phyloP scores from a whole-genome alignment of 2,113 vertebrate species.

The Silurus asotus region DNA sequence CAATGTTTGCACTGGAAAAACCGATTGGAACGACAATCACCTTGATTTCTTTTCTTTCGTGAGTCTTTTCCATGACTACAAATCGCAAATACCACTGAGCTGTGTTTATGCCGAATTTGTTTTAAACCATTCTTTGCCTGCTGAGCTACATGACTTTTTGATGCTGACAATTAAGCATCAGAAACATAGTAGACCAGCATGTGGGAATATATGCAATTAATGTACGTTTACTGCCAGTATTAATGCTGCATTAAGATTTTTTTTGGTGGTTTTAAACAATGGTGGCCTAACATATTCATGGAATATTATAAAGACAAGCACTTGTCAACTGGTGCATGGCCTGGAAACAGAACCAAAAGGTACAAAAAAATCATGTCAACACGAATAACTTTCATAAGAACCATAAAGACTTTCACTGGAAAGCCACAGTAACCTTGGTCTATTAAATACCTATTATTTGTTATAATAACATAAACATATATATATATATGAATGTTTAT shows the following conservation, averaged over 20 bases:
- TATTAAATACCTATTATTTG: no score
- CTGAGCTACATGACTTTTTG: neutral
- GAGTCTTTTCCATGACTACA: neutral
- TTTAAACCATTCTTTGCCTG: neutral
- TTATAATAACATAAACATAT: no score
- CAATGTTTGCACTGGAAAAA: neutral
- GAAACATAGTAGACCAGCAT: neutral
- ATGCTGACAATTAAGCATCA: neutral
- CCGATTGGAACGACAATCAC: neutral
- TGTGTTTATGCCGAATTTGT: neutral
- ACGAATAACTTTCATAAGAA: neutral
- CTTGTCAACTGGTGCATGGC: neutral
- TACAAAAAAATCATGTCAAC: neutral
- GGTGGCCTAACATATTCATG: neutral
- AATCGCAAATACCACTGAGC: neutral
- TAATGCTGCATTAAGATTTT: conserved; percentile 7
- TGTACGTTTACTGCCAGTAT: neutral
- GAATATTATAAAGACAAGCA: neutral
- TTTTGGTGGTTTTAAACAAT: neutral
- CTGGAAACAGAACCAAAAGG: no score
- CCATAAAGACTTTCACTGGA: neutral
- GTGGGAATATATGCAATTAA: neutral
- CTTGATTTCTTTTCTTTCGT: neutral
- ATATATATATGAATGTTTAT: no score
- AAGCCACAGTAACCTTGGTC: no score